phyloP scores from a whole-genome alignment of 2,888 invertebrate genomes.

The Leistus spinibarbis region DNA sequence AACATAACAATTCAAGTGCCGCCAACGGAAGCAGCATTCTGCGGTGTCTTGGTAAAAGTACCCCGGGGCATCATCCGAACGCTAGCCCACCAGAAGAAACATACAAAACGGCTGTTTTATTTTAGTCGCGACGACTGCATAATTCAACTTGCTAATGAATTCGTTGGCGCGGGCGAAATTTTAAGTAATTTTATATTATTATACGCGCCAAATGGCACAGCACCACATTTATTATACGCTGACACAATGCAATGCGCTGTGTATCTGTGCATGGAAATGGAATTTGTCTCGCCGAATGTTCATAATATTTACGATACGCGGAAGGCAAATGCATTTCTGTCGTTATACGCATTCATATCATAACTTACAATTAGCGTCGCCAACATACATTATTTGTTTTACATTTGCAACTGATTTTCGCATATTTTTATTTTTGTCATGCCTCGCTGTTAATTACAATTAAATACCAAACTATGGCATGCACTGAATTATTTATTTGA shows the following conservation, averaged over 20 bases:
- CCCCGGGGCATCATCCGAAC: slow-evolving; percentile 14
- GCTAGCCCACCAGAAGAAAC: not conserved
- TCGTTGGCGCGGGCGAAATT: not conserved
- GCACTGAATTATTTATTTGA: not conserved
- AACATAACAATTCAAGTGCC: not conserved
- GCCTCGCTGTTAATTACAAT: not conserved
- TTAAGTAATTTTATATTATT: slow-evolving; percentile 4
- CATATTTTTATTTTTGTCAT: not conserved
- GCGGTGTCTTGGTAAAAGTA: slow-evolving; percentile 34
- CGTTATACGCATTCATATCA: slow-evolving; percentile 16
- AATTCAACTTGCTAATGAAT: slow-evolving; percentile 24
- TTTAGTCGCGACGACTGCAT: slow-evolving; percentile 6
- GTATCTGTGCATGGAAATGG: not conserved
- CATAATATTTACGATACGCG: slow-evolving; percentile 22
- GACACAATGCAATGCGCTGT: not conserved
- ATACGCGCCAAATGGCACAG: not conserved
- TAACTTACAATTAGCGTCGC: slow-evolving; percentile 28
- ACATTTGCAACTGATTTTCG: not conserved
- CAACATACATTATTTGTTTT: not conserved
- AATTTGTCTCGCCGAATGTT: not conserved
- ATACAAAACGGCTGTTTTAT: slow-evolving; percentile 16
- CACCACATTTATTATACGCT: not conserved
- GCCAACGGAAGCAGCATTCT: slow-evolving; percentile 12
- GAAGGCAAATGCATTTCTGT: slow-evolving; percentile 27
- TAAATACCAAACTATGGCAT: not conserved